A percentile compares a stretch with the other conserved stretches of the same genome.
Evolutionary conservation across 1,140 invertebrate genomes (phyloP).

Genomic region (Tetragonula clypearis): DNA sequence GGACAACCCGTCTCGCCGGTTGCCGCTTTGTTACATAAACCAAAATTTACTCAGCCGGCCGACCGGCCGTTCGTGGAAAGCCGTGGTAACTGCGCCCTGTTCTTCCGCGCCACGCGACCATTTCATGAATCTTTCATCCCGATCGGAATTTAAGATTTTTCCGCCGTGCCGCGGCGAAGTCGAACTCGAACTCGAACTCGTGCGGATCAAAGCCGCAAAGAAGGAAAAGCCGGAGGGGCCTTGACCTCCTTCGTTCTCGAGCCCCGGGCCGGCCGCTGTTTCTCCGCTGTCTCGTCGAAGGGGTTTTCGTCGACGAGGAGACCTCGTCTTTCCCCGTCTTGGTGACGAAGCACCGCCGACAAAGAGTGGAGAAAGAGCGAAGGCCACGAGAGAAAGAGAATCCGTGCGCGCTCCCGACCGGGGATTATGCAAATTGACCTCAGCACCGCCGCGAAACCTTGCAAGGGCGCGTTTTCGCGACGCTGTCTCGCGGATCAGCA

Average conservation of each 20-base stretch:
- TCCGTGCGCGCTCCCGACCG: constrained; percentile 26
- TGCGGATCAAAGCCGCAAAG: constrained; percentile 59
- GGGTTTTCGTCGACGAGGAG: background rate
- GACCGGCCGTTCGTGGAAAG: constrained; percentile 23
- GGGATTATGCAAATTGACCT: constrained; percentile 62
- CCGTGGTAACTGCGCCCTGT: constrained; percentile 25
- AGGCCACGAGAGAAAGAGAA: constrained; percentile 45
- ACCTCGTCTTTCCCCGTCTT: background rate
- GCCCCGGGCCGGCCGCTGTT: constrained; percentile 1
- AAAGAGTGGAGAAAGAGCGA: constrained; percentile 35
- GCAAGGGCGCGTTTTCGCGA: constrained; percentile 50
- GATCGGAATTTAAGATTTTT: constrained; percentile 68
- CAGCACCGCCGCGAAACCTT: constrained; percentile 23
- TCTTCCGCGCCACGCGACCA: constrained; percentile 52
- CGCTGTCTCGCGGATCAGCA: constrained; percentile 24
- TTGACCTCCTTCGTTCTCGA: constrained; percentile 59
- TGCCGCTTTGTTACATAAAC: constrained; percentile 61
- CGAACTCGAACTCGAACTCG: constrained; percentile 28
- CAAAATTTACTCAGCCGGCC: constrained; percentile 54
- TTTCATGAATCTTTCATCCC: constrained; percentile 67
- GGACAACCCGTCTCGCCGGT: constrained; percentile 9
- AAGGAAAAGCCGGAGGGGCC: constrained; percentile 38
- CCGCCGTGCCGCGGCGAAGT: constrained; percentile 43
- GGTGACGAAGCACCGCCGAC: background rate
- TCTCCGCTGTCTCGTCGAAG: constrained; percentile 15